phyloP scores from a whole-genome alignment of 2,797 vertebrate species.

The Halcyon badia region DNA sequence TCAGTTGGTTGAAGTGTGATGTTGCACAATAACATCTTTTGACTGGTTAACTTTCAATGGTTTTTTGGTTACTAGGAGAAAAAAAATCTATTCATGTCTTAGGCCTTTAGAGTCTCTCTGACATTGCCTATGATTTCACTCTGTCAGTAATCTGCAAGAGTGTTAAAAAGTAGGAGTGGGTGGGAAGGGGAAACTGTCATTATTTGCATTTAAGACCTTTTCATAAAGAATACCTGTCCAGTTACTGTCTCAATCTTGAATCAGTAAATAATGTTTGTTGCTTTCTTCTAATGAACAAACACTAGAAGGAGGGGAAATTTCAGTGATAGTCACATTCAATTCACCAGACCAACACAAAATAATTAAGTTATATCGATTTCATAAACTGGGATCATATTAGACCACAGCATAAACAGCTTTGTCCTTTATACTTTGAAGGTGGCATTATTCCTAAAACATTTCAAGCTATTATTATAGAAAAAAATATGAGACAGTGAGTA shows the following conservation, averaged over 20 bases:
- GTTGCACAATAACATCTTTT: not conserved
- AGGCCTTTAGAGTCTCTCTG: not conserved
- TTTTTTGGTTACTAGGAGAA: not conserved
- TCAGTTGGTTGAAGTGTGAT: not conserved
- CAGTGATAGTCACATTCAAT: not conserved
- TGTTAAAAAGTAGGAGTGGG: not conserved
- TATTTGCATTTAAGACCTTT: not conserved
- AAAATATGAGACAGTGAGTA: not conserved
- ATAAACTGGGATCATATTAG: not conserved
- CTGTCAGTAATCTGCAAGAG: not conserved
- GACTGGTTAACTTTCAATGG: not conserved
- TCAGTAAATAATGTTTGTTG: not conserved
- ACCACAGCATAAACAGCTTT: not conserved
- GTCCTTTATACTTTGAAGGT: not conserved
- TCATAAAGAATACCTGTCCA: not conserved
- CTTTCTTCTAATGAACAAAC: not conserved
- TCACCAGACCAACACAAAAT: not conserved
- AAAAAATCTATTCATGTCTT: not conserved
- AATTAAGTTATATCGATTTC: not conserved
- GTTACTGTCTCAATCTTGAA: not conserved
- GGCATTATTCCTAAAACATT: not conserved
- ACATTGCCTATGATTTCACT: not conserved
- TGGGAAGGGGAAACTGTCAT: not conserved
- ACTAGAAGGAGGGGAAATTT: not conserved
- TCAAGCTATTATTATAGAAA: not conserved